Base-by-base conservation (phyloP, 2,797 vertebrate genomes). In the Austrolebias charrua region DNA sequence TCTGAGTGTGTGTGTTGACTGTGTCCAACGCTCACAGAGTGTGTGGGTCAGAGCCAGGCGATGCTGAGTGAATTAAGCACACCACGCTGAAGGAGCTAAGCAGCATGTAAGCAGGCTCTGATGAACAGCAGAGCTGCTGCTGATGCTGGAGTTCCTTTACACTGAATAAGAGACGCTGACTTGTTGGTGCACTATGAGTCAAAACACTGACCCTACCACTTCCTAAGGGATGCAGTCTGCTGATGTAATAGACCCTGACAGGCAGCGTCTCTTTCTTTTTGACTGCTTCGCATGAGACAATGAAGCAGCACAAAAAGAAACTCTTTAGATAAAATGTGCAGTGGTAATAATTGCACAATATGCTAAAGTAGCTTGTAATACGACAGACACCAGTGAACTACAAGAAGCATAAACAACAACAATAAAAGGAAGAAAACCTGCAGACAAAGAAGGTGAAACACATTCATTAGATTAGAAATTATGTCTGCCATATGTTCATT, bases 171-270 rank as follows among this genome's bases (percentile, higher is more conserved):
- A 68, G 55, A 75, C 19, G 49, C 70, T 61, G 79, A 79, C 66
- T 78, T 35, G 75, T 62, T 63, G 13, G 35, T 78, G 83, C 76
- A 75, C 76, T 78, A 59, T 79, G 84, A 83, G 73, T 82, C 78
- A 79, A 78, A 80, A 75, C 66, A 46, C 49, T 28, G 66, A 84
- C 76, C 64, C 73, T 71, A 50, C 55, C 33, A 1, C 64, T 42
- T 84, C 74, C 79, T 40, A 14, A 61, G 79, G 76, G 77, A 80
- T 75, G 75, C 68, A 78, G 75, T 79, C 71, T 55, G 56, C 33
- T 78, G 81, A 85, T 57, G 81, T 76, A 81, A 86, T 72, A 55
- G 75, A 83, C 80, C 79, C 76, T 55, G 69, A 78, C 75, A 81
- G 75, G 70, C 70, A 69, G 70, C 70, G 64, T 75, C 35, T 49